A percentile compares a stretch with the other conserved stretches of the same genome.
Conservation (phyloP, 2,888 invertebrate species). For the Eurytoma adleriae region DNA sequence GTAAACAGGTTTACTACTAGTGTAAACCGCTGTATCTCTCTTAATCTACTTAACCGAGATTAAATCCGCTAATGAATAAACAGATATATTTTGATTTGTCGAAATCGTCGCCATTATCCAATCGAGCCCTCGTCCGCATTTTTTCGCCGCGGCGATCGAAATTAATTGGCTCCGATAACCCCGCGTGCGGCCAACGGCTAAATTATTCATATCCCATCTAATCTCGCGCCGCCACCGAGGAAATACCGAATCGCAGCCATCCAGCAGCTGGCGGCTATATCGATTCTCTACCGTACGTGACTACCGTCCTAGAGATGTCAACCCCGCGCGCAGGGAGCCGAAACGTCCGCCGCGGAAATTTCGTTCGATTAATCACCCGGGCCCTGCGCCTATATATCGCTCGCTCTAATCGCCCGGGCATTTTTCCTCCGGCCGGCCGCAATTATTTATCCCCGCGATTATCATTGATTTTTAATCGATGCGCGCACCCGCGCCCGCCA, state of each 20-base stretch:
- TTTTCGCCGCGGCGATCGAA: too few relatives aligned
- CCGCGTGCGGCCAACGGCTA: too few relatives aligned
- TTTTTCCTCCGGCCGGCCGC: neutral
- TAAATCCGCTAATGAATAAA: slow-evolving; percentile 41
- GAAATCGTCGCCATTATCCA: slow-evolving; percentile 13
- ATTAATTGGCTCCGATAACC: too few relatives aligned
- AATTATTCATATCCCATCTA: too few relatives aligned
- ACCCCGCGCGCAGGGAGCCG: neutral
- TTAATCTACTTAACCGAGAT: slow-evolving; percentile 43
- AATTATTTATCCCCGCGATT: slow-evolving; percentile 47
- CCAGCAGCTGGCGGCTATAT: too few relatives aligned
- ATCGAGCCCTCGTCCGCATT: too few relatives aligned
- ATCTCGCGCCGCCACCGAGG: too few relatives aligned
- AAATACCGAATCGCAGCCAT: too few relatives aligned
- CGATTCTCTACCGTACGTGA: neutral
- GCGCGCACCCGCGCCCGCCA: neutral
- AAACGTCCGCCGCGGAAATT: slow-evolving; percentile 12
- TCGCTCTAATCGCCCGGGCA: slow-evolving; percentile 16
- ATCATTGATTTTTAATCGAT: slow-evolving; percentile 51
- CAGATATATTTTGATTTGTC: slow-evolving; percentile 4
- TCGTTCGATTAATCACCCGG: slow-evolving; percentile 48
- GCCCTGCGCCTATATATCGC: slow-evolving; percentile 3
- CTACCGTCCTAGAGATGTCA: neutral
- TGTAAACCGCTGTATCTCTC: slow-evolving; percentile 19
- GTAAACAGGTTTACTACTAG: slow-evolving; percentile 35